These are phyloP conservation scores for Drosophila elegans DNA, from an alignment of 1,140 invertebrate genomes.

Conservation along the genomic window DNA sequence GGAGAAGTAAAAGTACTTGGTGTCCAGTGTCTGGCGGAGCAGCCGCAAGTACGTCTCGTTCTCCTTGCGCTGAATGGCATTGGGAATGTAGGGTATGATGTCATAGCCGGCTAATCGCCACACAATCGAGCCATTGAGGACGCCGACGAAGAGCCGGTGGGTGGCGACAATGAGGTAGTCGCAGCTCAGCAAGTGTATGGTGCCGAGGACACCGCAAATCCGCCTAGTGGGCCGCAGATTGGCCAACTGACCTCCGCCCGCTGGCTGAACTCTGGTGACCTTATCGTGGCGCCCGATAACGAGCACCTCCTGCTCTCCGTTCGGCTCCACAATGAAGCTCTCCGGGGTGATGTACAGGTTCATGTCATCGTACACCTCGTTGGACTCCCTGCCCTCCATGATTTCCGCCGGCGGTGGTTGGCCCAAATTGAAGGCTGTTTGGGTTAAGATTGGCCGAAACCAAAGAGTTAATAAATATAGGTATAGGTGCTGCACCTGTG, in stretches of 20 bases:
- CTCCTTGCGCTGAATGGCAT: slow-evolving; percentile 91
- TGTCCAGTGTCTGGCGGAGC: slow-evolving; percentile 91
- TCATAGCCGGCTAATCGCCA: slow-evolving; percentile 94
- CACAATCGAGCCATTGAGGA: slow-evolving; percentile 93
- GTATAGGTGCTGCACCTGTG: slow-evolving; percentile 24
- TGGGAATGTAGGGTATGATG: slow-evolving; percentile 94
- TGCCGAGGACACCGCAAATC: slow-evolving; percentile 96
- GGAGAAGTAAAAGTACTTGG: slow-evolving; percentile 95
- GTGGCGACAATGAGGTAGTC: slow-evolving; percentile 96
- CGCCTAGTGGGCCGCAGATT: slow-evolving; percentile 86
- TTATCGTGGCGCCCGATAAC: slow-evolving; percentile 90
- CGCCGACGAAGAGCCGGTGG: slow-evolving; percentile 92
- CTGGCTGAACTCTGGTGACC: slow-evolving; percentile 87
- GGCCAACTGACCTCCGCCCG: slow-evolving; percentile 56
- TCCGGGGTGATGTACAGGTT: slow-evolving; percentile 90
- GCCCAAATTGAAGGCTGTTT: slow-evolving; percentile 23
- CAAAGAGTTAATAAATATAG: slow-evolving; percentile 21
- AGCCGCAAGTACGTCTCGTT: slow-evolving; percentile 93
- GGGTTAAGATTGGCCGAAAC: background rate
- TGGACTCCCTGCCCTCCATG: slow-evolving; percentile 53
- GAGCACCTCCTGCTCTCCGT: slow-evolving; percentile 87
- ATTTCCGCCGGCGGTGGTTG: slow-evolving; percentile 14
- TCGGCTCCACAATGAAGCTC: slow-evolving; percentile 90
- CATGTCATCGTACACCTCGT: slow-evolving; percentile 87
- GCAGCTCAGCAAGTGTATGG: slow-evolving; percentile 93